phyloP scores from a whole-genome alignment of 2,888 invertebrate species.

The Ceriagrion tenellum region DNA sequence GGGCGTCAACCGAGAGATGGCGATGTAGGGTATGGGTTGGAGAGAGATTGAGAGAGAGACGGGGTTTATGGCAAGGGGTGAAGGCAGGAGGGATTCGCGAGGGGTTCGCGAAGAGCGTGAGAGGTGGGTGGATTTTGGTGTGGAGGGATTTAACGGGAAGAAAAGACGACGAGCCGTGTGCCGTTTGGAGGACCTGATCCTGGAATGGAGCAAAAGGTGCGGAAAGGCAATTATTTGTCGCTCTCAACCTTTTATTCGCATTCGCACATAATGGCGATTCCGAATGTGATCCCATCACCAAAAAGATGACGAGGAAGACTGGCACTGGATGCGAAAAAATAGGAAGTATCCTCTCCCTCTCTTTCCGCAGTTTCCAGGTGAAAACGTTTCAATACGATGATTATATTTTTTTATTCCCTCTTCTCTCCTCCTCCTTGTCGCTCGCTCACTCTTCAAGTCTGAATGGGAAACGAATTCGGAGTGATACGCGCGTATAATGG shows the following conservation, averaged over 20 bases:
- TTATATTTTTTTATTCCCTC: slow-evolving; percentile 13
- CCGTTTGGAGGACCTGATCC: neutral
- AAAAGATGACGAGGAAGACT: neutral
- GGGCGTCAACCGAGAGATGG: neutral
- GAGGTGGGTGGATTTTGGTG: too few relatives aligned
- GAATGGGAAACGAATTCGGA: neutral
- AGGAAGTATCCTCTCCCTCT: neutral
- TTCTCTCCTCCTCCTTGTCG: neutral
- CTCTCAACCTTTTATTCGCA: neutral
- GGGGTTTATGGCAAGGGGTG: neutral
- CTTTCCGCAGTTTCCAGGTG: slow-evolving; percentile 3
- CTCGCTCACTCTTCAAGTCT: neutral
- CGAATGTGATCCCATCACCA: neutral
- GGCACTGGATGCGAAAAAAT: neutral
- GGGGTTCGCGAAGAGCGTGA: too few relatives aligned
- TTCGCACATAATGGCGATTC: neutral
- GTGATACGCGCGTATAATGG: neutral
- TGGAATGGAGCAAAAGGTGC: neutral
- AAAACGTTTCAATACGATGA: slow-evolving; percentile 14
- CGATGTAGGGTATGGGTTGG: neutral
- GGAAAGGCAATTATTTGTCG: neutral
- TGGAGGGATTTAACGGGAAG: neutral
- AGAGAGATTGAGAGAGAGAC: neutral
- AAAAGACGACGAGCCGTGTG: neutral
- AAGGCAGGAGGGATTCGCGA: neutral